Evolutionary conservation across 2,888 invertebrate species (phyloP).

Genomic region (Terebella lapidaria): DNA sequence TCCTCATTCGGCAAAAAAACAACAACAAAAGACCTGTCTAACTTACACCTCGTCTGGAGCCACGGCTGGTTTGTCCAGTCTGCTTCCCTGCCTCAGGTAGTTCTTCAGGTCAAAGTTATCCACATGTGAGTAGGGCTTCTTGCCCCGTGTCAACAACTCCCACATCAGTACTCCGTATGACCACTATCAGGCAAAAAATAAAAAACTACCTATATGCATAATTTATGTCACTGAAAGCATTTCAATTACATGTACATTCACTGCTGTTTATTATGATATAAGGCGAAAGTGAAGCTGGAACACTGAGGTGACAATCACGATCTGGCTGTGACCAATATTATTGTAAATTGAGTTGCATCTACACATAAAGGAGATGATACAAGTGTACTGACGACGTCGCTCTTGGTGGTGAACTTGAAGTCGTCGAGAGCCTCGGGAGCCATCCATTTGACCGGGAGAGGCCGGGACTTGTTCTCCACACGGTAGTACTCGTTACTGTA

Average conservation of each 20-base stretch:
- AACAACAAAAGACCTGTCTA: no score
- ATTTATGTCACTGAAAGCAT: no score
- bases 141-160: not conserved
- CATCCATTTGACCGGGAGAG: conserved; percentile 58
- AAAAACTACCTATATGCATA: not conserved
- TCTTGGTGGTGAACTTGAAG: conserved; percentile 49
- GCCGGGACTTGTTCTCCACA: conserved; percentile 51
- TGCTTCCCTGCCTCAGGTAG: not conserved
- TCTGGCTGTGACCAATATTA: no score
- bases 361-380: no score
- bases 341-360: no score
- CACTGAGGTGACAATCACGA: no score
- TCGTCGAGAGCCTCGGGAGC: conserved; percentile 54
- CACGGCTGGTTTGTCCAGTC: not conserved
- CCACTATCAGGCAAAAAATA: not conserved
- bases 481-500: conserved; percentile 57
- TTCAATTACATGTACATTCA: no score
- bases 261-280: no score
- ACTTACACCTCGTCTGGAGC: not conserved
- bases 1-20: no score
- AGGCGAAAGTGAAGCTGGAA: no score
- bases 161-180: conserved; percentile 2
- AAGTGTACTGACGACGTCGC: conserved; percentile 56
- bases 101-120: not conserved
- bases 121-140: not conserved